phyloP scores from a whole-genome alignment of 2,888 invertebrate species.

The Margaritifera margaritifera region DNA sequence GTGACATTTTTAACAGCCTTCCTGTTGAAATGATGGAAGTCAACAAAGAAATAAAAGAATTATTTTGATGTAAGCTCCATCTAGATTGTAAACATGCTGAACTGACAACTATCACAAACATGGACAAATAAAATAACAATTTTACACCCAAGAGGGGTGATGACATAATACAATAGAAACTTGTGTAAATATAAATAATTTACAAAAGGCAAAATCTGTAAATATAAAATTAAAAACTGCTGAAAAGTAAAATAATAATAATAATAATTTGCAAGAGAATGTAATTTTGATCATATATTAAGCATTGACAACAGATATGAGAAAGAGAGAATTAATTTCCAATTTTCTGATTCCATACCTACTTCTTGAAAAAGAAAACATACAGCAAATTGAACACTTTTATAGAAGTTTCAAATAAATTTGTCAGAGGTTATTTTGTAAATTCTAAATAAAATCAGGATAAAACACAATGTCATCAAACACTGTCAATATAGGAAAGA shows the following conservation, averaged over 20 bases:
- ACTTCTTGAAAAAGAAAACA: too few relatives aligned
- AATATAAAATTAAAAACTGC: slow-evolving; percentile 27
- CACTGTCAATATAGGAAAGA: too few relatives aligned
- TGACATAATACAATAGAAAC: slow-evolving; percentile 10
- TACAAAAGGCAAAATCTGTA: slow-evolving; percentile 13
- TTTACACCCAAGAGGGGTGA: too few relatives aligned
- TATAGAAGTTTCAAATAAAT: too few relatives aligned
- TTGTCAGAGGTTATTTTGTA: too few relatives aligned
- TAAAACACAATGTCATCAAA: too few relatives aligned
- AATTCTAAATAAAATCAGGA: too few relatives aligned
- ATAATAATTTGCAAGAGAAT: slow-evolving; percentile 1
- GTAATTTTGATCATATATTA: slow-evolving; percentile 4
- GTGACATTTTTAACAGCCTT: neutral
- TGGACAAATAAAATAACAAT: neutral
- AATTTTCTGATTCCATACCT: too few relatives aligned
- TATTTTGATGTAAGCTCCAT: slow-evolving; percentile 9
- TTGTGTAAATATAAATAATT: slow-evolving; percentile 23
- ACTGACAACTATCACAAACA: slow-evolving; percentile 4
- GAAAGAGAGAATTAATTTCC: too few relatives aligned
- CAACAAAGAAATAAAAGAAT: slow-evolving; percentile 1
- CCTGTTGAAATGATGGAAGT: neutral
- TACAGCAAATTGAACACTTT: too few relatives aligned
- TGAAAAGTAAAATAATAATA: slow-evolving; percentile 24
- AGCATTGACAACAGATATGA: neutral
- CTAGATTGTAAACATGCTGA: neutral